Evolutionary conservation across 2,797 vertebrate genomes (phyloP).

Genomic region (Phyllotis vaccarum): DNA sequence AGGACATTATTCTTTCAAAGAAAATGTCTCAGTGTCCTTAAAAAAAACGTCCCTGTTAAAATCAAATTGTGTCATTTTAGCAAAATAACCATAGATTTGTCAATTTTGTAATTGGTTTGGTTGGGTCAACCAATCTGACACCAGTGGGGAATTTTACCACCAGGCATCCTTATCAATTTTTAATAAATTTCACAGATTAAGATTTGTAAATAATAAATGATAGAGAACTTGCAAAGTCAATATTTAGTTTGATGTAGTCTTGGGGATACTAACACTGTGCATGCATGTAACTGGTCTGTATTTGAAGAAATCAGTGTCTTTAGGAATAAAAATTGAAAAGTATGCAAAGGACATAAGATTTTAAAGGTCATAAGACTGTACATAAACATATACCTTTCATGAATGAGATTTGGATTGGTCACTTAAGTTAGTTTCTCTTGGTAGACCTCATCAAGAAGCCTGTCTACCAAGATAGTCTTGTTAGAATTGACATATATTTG

Average conservation of each 20-base stretch:
- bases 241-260: slow-evolving; percentile 88
- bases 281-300: slow-evolving; percentile 75
- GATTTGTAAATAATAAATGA: slow-evolving; percentile 88
- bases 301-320: slow-evolving; percentile 56
- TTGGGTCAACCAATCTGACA: slow-evolving; percentile 79
- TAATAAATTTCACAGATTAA: slow-evolving; percentile 86
- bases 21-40: slow-evolving; percentile 84
- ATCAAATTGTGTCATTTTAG: slow-evolving; percentile 84
- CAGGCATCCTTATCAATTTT: slow-evolving; percentile 84
- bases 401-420: background rate
- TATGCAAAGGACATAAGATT: background rate
- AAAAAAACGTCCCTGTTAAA: slow-evolving; percentile 85
- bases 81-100: slow-evolving; percentile 78
- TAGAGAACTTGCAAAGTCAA: slow-evolving; percentile 84
- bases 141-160: slow-evolving; percentile 80
- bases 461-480: background rate
- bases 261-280: slow-evolving; percentile 79
- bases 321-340: slow-evolving; percentile 62
- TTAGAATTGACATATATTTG: background rate
- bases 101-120: slow-evolving; percentile 87
- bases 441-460: background rate
- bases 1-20: slow-evolving; percentile 82
- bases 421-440: background rate
- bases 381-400: background rate
- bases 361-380: background rate